Percentiles rank a stretch among this genome's conserved stretches.
phyloP scores from a whole-genome alignment of 2,797 vertebrate species.

The Triplophysa yarkandensis region DNA sequence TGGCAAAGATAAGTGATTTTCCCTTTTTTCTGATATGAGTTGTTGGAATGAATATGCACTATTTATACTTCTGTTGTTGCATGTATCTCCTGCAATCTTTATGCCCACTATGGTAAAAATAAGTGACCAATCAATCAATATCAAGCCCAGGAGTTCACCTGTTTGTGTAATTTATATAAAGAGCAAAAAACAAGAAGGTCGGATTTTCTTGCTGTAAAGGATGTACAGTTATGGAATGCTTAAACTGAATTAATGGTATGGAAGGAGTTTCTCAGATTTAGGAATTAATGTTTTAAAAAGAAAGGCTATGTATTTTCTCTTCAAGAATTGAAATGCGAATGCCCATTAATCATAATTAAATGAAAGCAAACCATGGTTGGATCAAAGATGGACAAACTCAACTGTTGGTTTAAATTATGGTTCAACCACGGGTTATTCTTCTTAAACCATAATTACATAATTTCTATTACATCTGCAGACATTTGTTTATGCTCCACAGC shows the following conservation, averaged over 20 bases:
- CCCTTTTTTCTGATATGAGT: constrained; percentile 3
- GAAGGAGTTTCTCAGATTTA: not conserved
- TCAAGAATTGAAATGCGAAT: too few relatives aligned
- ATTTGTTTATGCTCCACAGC: constrained; percentile 24
- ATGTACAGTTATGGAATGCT: not conserved
- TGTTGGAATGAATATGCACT: constrained; percentile 7
- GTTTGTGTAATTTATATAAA: not conserved
- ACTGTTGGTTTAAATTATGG: too few relatives aligned
- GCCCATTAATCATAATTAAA: not conserved
- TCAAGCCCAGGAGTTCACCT: not conserved
- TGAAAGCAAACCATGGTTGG: not conserved
- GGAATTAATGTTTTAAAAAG: too few relatives aligned
- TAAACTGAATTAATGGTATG: not conserved
- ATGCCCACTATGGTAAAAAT: not conserved
- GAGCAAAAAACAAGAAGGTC: not conserved
- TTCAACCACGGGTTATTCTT: not conserved
- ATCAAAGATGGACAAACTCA: too few relatives aligned
- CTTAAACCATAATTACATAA: not conserved
- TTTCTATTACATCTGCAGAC: not conserved
- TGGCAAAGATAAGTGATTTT: too few relatives aligned
- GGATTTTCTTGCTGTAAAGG: not conserved
- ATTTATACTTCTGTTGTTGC: constrained; percentile 1
- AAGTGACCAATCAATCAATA: not conserved
- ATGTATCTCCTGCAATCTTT: not conserved
- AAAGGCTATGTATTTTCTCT: too few relatives aligned